Base-by-base conservation (phyloP, 2,888 invertebrate species). In the Epirrhoe alternata region DNA sequence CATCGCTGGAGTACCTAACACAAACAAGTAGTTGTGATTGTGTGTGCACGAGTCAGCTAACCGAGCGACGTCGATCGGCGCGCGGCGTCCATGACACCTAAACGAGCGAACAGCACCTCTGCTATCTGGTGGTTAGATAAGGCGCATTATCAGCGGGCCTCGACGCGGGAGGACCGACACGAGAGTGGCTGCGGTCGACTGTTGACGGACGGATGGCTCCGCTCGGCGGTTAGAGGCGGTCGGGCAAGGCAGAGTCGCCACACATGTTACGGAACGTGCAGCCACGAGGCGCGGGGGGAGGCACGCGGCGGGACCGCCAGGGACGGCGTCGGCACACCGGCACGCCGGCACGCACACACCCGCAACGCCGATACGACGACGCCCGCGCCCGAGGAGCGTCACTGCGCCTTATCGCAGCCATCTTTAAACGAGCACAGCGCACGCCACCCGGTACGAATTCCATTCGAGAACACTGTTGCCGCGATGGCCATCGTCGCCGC, bases 221-320 rank as follows among this genome's bases (percentile, higher is more conserved):
- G 80, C 69, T 42, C 38, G 38, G 79, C 58, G 57, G 61, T 38
- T 58, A 53, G 42, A 56, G 47, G 47, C 75, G 76, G 77, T 74
- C 80, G 78, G 78, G 77, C 78, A 78, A 78, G 79, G 77, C 80
- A 77, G 69, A 71, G 80, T 63, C 70, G 74, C 82, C 86, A 88
- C 92, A 91, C 91, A 91, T 91, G 91, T 90, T 89, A 89, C 88
- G 90, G 90, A 90, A 90, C 90, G 90, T 90, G 90, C 85, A 81
- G 78, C 75, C 70, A 73, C 68, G 78, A 74, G 77, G 75, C 66
- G 82, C 73, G 77, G 83, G 75, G 75, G 76, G 69, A 72, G 73
- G 72, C 75, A 82, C 81, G 74, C 80, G 83, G 77, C 80, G 84
- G 81, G 82, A 75, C 79, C 79, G 85, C 84, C 87, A 84, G 90